Conservation (phyloP, 2,888 invertebrate genomes). For the Agrotis puta region DNA sequence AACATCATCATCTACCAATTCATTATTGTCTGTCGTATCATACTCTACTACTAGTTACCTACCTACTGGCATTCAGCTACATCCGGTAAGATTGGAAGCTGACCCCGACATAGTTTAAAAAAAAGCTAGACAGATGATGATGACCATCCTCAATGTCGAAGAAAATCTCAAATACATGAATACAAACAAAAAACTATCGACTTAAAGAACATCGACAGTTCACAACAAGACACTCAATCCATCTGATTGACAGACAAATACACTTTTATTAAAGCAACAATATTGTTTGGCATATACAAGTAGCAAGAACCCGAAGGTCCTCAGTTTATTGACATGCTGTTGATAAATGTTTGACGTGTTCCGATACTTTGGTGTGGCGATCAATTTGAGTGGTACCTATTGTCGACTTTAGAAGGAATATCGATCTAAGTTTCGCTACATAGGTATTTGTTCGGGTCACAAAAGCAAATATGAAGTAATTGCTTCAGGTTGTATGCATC, state of each 20-base stretch:
- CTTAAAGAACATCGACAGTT: slow-evolving; percentile 26
- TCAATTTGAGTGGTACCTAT: slow-evolving; percentile 26
- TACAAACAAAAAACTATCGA: slow-evolving; percentile 35
- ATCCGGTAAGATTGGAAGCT: no score
- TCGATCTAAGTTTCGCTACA: no score
- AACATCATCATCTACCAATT: no score
- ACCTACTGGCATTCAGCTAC: no score
- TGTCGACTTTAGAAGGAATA: slow-evolving; percentile 6
- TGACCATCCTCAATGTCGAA: no score
- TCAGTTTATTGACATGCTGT: slow-evolving; percentile 54
- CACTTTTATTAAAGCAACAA: slow-evolving; percentile 68
- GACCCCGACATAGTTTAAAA: no score
- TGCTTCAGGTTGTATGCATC: no score
- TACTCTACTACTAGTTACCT: no score
- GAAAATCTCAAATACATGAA: background rate
- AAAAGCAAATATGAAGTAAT: no score
- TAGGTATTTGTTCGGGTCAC: no score
- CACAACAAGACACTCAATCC: slow-evolving; percentile 46
- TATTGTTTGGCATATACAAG: slow-evolving; percentile 63
- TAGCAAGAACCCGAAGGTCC: slow-evolving; percentile 59
- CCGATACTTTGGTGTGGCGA: slow-evolving; percentile 24
- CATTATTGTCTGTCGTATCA: no score
- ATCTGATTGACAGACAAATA: slow-evolving; percentile 74
- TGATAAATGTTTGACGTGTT: slow-evolving; percentile 43
- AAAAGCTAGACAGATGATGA: no score